Conservation (phyloP, 2,888 invertebrate genomes). For the Lycocerus yunnanus region DNA sequence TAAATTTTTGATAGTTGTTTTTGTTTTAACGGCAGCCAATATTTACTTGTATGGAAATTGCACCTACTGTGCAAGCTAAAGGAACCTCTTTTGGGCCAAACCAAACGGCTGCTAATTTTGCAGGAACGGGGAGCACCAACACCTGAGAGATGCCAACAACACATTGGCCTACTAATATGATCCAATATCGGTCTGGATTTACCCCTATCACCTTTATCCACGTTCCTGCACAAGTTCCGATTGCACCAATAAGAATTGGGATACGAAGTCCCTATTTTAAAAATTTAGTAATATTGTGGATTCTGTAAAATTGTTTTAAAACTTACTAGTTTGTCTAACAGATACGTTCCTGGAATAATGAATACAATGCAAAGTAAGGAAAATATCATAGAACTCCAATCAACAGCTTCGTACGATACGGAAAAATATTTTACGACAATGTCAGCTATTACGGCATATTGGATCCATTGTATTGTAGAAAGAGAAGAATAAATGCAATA, state of each 20-base stretch:
- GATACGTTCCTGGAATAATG: background rate
- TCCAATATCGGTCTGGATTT: conserved; percentile 77
- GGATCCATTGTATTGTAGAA: background rate
- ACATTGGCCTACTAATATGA: conserved; percentile 87
- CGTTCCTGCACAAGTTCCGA: conserved; percentile 84
- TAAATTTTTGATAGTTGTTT: background rate
- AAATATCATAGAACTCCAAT: background rate
- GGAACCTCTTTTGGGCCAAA: conserved; percentile 96
- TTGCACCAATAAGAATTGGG: conserved; percentile 77
- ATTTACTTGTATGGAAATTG: conserved; percentile 90
- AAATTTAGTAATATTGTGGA: background rate
- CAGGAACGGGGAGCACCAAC: conserved; percentile 89
- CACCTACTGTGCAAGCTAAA: conserved; percentile 95
- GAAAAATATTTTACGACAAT: background rate
- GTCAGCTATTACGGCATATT: background rate
- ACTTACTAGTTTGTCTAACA: background rate
- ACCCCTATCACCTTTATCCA: conserved; percentile 89
- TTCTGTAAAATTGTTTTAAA: background rate
- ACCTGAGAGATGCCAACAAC: conserved; percentile 86
- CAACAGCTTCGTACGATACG: background rate
- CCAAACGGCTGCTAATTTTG: conserved; percentile 93
- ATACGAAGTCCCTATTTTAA: conserved; percentile 80
- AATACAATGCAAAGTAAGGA: background rate
- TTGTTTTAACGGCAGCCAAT: conserved; percentile 58
- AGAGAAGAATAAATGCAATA: background rate